Evolutionary conservation across 2,797 vertebrate species (phyloP).

Genomic region (Myripristis jacobus): DNA sequence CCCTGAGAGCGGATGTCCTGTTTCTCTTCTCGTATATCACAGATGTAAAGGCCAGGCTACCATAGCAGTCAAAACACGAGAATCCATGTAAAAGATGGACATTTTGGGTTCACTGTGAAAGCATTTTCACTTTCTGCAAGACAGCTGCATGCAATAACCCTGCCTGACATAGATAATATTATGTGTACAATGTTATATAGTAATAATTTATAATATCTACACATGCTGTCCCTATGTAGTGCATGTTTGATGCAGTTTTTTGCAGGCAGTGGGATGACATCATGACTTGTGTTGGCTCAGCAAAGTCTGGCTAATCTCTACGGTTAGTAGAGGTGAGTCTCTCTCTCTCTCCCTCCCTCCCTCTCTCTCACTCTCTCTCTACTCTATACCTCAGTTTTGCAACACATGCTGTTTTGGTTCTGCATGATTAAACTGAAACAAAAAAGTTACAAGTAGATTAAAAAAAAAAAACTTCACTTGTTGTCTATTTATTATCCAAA

Average conservation of each 20-base stretch:
- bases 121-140: not conserved
- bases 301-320: conserved; percentile 23
- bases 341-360: conserved; percentile 20
- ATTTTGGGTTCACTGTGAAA: not conserved
- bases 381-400: conserved; percentile 1
- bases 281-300: conserved; percentile 25
- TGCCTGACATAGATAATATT: not conserved
- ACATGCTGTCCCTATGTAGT: not conserved
- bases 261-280: conserved; percentile 21
- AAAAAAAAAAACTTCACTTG: conserved; percentile 17
- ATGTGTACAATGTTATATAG: too few relatives aligned
- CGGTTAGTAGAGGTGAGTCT: conserved; percentile 47
- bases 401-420: not conserved
- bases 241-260: conserved; percentile 15
- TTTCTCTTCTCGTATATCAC: conserved; percentile 43
- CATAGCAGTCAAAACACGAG: not conserved
- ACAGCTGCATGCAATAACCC: not conserved
- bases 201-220: too few relatives aligned
- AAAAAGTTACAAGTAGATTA: not conserved
- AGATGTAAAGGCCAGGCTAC: conserved; percentile 8
- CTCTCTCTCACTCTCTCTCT: conserved; percentile 4
- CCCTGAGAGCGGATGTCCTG: conserved; percentile 61
- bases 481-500: conserved; percentile 61
- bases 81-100: not conserved
- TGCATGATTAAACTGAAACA: not conserved